phyloP scores from a whole-genome alignment of 2,797 vertebrate species.

The Bradypodion ventrale region DNA sequence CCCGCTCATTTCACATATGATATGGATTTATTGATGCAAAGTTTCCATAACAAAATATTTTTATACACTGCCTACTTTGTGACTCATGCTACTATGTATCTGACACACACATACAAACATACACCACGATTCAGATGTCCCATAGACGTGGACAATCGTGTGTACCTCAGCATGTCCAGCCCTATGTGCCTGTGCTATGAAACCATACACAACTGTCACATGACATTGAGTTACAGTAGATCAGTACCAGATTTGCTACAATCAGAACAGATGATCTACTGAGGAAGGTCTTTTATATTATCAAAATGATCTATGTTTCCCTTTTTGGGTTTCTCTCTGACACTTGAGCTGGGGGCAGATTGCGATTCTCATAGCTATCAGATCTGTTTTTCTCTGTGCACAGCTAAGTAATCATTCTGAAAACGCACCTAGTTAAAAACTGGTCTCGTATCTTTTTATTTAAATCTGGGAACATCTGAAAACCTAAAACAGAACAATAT shows the following conservation, averaged over 20 bases:
- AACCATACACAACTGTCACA: slow-evolving; percentile 4
- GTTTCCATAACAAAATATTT: slow-evolving; percentile 7
- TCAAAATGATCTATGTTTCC: slow-evolving; percentile 15
- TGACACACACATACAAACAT: background rate
- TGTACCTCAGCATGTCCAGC: background rate
- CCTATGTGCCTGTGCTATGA: slow-evolving; percentile 3
- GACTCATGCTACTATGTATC: background rate
- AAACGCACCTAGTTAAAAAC: background rate
- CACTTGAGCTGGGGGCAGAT: slow-evolving; percentile 7
- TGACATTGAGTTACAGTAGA: slow-evolving; percentile 18
- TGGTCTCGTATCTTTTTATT: background rate
- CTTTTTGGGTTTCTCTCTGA: slow-evolving; percentile 4
- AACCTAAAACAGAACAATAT: background rate
- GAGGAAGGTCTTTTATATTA: slow-evolving; percentile 28
- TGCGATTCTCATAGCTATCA: background rate
- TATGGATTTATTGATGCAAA: background rate
- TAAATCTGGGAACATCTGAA: slow-evolving; percentile 1
- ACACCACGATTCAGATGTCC: background rate
- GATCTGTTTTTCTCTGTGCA: background rate
- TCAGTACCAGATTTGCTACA: slow-evolving; percentile 10
- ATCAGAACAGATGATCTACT: slow-evolving; percentile 15
- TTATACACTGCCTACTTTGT: background rate
- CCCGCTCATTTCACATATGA: background rate
- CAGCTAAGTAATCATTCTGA: background rate
- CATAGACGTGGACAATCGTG: background rate